These are phyloP conservation scores for Thalassarche chlororhynchos DNA, from an alignment of 2,113 vertebrate genomes.

Conservation along the genomic window DNA sequence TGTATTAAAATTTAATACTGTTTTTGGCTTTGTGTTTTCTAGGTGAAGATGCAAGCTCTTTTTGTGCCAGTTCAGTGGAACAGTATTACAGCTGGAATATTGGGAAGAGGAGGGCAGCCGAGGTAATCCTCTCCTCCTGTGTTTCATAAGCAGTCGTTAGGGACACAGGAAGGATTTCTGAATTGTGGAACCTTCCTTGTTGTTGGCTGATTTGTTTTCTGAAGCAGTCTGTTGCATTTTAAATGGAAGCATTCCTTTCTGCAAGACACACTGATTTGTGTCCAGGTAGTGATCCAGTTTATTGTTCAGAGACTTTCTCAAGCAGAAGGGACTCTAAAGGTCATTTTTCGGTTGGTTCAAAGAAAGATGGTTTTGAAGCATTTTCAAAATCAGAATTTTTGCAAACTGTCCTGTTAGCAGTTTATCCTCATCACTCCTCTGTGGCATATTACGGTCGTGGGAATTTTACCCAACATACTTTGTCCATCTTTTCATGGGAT, in stretches of 20 bases:
- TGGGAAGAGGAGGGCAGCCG: constrained; percentile 93
- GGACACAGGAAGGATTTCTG: neutral
- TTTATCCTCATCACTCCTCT: neutral
- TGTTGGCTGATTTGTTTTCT: neutral
- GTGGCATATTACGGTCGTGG: neutral
- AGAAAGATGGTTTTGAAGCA: neutral
- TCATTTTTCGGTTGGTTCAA: neutral
- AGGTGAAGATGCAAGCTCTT: constrained; percentile 90
- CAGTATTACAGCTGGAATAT: constrained; percentile 98
- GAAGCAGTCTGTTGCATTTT: neutral
- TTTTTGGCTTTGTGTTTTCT: constrained; percentile 16
- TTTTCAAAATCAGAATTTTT: neutral
- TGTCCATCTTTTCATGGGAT: neutral
- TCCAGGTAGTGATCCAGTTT: neutral
- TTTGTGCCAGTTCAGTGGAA: constrained; percentile 90
- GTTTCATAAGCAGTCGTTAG: neutral
- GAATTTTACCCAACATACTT: neutral
- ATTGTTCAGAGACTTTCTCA: neutral
- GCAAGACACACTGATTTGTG: neutral
- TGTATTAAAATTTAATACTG: neutral
- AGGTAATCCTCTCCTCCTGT: constrained; percentile 78
- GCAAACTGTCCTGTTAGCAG: neutral
- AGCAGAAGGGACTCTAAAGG: neutral
- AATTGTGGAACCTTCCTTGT: neutral
- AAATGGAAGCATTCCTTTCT: neutral